Percentiles rank a stretch among this genome's conserved stretches.
Conservation (phyloP, 2,888 invertebrate genomes). For the Sinopyrophorus schimmeli region DNA sequence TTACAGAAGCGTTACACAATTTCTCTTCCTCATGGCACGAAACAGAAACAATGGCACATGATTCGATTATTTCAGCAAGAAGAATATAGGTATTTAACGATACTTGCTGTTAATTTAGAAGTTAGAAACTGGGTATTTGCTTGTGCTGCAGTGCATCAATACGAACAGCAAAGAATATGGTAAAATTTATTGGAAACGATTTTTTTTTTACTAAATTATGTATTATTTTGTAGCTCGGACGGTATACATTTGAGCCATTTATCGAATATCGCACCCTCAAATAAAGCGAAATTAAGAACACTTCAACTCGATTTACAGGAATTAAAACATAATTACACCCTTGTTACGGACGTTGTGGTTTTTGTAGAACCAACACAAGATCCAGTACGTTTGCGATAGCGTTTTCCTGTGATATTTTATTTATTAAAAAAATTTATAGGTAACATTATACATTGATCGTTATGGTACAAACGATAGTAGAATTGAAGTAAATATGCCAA, state of each 20-base stretch:
- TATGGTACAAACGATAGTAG: conserved; percentile 57
- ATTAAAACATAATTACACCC: conserved; percentile 58
- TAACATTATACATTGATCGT: conserved; percentile 67
- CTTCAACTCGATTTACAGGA: conserved; percentile 64
- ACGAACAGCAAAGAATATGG: conserved; percentile 64
- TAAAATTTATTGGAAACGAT: conserved; percentile 42
- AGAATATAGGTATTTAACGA: conserved; percentile 63
- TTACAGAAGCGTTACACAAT: conserved; percentile 54
- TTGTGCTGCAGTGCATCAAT: conserved; percentile 65
- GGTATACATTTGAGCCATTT: conserved; percentile 63
- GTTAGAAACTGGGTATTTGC: conserved; percentile 78
- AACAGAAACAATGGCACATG: conserved; percentile 58
- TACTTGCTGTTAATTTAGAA: conserved; percentile 70
- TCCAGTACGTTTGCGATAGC: conserved; percentile 56
- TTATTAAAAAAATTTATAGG: conserved; percentile 52
- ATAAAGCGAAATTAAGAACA: conserved; percentile 55
- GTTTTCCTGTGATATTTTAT: too few species aligned
- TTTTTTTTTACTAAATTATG: background rate
- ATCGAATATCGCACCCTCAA: conserved; percentile 61
- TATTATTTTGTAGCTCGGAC: conserved; percentile 52
- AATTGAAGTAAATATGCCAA: conserved; percentile 44
- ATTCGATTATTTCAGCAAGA: conserved; percentile 62
- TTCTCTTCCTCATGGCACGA: conserved; percentile 45
- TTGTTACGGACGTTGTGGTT: conserved; percentile 73
- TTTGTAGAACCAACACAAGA: conserved; percentile 66